These are phyloP conservation scores for Lordiphosa collinella DNA, from an alignment of 1,140 invertebrate genomes.

Conservation along the genomic window DNA sequence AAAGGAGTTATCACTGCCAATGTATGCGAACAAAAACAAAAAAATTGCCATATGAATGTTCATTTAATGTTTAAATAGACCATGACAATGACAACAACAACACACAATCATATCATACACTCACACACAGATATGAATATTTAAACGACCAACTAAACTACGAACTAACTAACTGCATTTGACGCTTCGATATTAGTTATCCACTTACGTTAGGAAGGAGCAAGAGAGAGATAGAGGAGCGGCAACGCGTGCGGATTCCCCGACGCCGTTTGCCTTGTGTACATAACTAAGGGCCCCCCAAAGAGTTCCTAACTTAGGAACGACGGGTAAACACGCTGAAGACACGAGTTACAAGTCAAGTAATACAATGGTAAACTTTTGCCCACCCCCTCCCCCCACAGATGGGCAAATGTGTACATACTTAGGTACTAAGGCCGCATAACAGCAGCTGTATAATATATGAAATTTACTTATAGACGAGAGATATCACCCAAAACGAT, in stretches of 20 bases:
- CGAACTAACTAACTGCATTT: constrained; percentile 25
- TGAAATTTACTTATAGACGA: constrained; percentile 23
- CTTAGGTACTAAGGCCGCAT: constrained; percentile 43
- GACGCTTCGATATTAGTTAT: constrained; percentile 36
- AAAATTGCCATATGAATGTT: constrained; percentile 18
- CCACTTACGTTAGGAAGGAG: constrained; percentile 8
- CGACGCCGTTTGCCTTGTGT: constrained; percentile 19
- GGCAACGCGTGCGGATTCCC: neutral
- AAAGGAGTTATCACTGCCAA: constrained; percentile 58
- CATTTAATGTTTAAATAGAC: constrained; percentile 13
- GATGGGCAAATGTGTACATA: constrained; percentile 48
- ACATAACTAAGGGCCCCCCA: constrained; percentile 51
- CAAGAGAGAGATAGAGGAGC: constrained; percentile 16
- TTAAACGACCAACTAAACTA: constrained; percentile 49
- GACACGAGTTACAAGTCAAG: constrained; percentile 64
- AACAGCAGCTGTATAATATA: constrained; percentile 63
- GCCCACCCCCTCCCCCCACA: neutral
- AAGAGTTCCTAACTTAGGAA: constrained; percentile 64
- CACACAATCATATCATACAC: constrained; percentile 65
- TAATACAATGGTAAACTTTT: constrained; percentile 31
- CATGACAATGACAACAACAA: constrained; percentile 53
- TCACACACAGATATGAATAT: constrained; percentile 15
- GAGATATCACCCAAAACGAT: constrained; percentile 25
- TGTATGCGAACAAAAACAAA: constrained; percentile 27
- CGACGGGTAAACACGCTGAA: constrained; percentile 43